phyloP scores from a whole-genome alignment of 2,113 vertebrate genomes.

The Irena cyanogastra region DNA sequence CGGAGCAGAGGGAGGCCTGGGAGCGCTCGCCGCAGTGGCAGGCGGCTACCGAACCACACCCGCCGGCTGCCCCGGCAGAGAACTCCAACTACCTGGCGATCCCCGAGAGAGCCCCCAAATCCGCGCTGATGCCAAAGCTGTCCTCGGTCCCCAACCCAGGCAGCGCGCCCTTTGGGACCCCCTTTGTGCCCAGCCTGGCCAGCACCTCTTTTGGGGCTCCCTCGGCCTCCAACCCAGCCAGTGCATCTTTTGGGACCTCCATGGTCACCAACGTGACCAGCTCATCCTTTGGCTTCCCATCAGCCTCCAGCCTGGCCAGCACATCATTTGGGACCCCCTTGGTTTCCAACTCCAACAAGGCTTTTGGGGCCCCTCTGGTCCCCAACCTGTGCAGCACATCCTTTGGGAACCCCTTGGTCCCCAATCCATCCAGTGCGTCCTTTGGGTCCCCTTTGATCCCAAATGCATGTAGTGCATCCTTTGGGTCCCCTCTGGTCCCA shows the following conservation, averaged over 20 bases:
- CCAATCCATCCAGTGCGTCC: not conserved
- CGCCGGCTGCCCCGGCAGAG: not conserved
- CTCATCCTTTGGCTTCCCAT: not conserved
- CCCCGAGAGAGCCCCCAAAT: slow-evolving; percentile 5
- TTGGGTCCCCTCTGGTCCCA: accelerated
- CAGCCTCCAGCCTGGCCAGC: not conserved
- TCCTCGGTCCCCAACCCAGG: not conserved
- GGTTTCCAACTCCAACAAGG: not conserved
- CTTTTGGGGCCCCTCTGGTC: not conserved
- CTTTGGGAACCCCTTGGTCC: not conserved
- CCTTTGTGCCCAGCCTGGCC: accelerated
- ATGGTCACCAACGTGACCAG: not conserved
- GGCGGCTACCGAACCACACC: not conserved
- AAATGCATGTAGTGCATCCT: not conserved
- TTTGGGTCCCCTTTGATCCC: not conserved
- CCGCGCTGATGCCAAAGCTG: not conserved
- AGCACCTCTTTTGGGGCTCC: accelerated
- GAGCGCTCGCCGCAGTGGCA: not conserved
- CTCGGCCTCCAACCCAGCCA: not conserved
- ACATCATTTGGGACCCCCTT: not conserved
- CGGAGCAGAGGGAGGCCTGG: not conserved
- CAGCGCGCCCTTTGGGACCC: not conserved
- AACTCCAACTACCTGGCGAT: slow-evolving; percentile 61
- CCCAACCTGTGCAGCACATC: not conserved
- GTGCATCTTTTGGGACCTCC: not conserved